Conservation (phyloP, 2,113 vertebrate genomes). For the Istiophorus platypterus region DNA sequence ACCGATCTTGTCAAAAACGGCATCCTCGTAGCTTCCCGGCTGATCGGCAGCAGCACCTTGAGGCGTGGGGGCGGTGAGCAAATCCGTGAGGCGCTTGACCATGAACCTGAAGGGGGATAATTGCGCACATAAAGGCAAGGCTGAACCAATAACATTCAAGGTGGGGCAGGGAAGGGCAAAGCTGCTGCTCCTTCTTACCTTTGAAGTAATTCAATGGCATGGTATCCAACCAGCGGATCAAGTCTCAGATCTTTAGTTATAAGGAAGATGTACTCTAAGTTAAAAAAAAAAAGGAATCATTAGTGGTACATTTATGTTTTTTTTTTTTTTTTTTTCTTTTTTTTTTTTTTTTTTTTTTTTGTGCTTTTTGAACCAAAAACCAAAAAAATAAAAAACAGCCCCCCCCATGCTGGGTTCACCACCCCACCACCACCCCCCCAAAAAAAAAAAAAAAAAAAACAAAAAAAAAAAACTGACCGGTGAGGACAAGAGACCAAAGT, state of each 20-base stretch:
- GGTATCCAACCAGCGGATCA: slow-evolving; percentile 78
- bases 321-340: neutral
- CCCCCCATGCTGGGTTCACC: neutral
- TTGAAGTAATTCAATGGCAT: slow-evolving; percentile 82
- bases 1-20: slow-evolving; percentile 78
- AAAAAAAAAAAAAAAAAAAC: too few species aligned
- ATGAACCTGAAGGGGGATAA: slow-evolving; percentile 87
- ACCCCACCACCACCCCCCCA: too few species aligned
- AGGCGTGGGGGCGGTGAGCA: slow-evolving; percentile 61
- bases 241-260: slow-evolving; percentile 77
- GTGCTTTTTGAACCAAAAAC: too few species aligned
- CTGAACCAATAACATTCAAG: neutral
- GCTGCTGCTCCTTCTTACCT: slow-evolving; percentile 61
- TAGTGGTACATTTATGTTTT: neutral
- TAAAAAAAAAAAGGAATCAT: neutral
- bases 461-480: too few species aligned
- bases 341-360: neutral
- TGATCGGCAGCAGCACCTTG: neutral
- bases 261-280: slow-evolving; percentile 77
- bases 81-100: slow-evolving; percentile 85
- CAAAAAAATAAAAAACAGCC: too few species aligned
- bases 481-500: neutral
- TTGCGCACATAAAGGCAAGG: neutral
- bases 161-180: neutral
- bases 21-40: slow-evolving; percentile 68